Conservation (phyloP, 1,140 invertebrate species). For the Solenopsis fugax region DNA sequence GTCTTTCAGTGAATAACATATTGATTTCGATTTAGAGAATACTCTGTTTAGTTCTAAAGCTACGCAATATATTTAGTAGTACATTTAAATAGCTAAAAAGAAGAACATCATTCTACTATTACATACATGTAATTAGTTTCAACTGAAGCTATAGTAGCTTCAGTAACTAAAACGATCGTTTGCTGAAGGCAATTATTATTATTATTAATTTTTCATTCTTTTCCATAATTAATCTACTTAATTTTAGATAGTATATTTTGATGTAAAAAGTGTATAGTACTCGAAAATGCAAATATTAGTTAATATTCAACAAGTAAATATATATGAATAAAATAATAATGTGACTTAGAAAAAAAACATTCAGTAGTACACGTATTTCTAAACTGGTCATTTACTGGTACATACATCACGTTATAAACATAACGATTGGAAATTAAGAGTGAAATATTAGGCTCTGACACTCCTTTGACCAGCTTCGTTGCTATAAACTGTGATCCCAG, state of each 20-base stretch:
- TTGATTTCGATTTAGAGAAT: too few species aligned
- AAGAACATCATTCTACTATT: background rate
- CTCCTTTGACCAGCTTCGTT: background rate
- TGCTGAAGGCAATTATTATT: background rate
- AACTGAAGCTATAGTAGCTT: background rate
- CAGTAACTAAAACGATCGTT: background rate
- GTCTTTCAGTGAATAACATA: too few species aligned
- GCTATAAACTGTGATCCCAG: background rate
- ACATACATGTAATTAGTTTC: background rate
- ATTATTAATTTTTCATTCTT: background rate
- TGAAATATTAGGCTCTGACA: conserved; percentile 21
- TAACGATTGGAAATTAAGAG: conserved; percentile 14
- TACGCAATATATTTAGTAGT: background rate
- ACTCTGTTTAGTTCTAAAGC: background rate
- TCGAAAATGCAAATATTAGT: conserved; percentile 3
- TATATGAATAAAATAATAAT: background rate
- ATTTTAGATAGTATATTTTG: conserved; percentile 6
- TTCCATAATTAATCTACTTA: background rate
- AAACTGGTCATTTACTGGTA: background rate
- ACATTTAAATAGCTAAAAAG: background rate
- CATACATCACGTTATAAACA: background rate
- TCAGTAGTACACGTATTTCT: background rate
- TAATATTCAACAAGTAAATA: too few species aligned
- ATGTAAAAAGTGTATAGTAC: background rate
- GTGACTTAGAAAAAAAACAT: background rate